These are phyloP conservation scores for Mesochorus sp. DNA, from an alignment of 2,888 invertebrate genomes.

Conservation along the genomic window DNA sequence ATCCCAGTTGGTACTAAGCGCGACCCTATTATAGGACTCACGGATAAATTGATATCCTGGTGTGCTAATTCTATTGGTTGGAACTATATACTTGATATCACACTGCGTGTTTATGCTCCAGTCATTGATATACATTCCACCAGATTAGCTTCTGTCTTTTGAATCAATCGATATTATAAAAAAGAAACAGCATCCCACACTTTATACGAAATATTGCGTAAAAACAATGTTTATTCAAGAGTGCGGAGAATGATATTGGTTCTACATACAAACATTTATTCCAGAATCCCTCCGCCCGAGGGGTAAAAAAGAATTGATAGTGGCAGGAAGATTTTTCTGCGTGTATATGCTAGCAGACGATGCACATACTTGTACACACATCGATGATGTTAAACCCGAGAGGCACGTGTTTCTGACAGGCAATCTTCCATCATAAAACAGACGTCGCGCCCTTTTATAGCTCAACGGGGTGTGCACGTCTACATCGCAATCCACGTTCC, in stretches of 20 bases:
- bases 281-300: slow-evolving; percentile 20
- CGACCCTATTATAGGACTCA: not conserved
- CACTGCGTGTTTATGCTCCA: too few species aligned
- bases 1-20: slow-evolving; percentile 17
- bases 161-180: slow-evolving; percentile 32
- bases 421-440: slow-evolving; percentile 68
- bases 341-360: not conserved
- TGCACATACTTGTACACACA: slow-evolving; percentile 5
- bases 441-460: slow-evolving; percentile 62
- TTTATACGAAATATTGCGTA: too few species aligned
- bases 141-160: not conserved
- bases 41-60: slow-evolving; percentile 41
- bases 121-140: not conserved
- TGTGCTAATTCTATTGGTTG: slow-evolving; percentile 31
- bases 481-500: slow-evolving; percentile 17
- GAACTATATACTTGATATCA: slow-evolving; percentile 1
- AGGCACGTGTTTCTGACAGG: slow-evolving; percentile 67
- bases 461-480: slow-evolving; percentile 36
- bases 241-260: slow-evolving; percentile 18
- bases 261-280: slow-evolving; percentile 39
- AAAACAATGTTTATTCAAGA: slow-evolving; percentile 15
- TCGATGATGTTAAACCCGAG: slow-evolving; percentile 21
- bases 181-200: too few species aligned
- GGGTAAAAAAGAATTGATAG: slow-evolving; percentile 31
- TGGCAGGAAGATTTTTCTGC: slow-evolving; percentile 2